Percentiles rank a stretch among this genome's conserved stretches.
These are phyloP conservation scores for Thomomys bottae DNA, from an alignment of 2,113 vertebrate species.

Conservation along the genomic window DNA sequence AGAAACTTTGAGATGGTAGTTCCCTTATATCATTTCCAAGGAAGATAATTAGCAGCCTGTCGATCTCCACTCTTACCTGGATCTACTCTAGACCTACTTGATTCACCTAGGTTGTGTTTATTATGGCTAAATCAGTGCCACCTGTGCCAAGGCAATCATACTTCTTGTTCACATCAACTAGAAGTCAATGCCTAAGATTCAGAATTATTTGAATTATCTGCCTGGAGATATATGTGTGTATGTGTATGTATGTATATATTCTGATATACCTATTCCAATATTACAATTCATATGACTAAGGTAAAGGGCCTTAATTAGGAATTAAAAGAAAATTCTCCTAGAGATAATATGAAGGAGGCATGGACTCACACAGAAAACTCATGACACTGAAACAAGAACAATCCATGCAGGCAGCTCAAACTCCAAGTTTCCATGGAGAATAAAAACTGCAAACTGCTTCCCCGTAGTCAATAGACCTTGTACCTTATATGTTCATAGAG, in stretches of 20 bases:
- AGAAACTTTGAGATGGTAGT: not conserved
- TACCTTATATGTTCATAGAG: not conserved
- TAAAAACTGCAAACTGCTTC: not conserved
- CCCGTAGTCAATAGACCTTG: not conserved
- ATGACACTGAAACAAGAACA: not conserved
- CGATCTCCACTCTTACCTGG: not conserved
- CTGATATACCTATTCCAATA: not conserved
- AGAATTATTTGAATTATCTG: not conserved
- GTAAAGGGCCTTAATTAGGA: not conserved
- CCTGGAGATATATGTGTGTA: no score
- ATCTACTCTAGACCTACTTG: not conserved
- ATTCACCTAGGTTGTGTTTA: not conserved
- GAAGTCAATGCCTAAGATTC: not conserved
- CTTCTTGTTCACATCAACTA: not conserved
- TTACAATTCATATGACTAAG: not conserved
- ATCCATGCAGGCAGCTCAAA: not conserved
- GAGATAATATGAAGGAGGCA: not conserved
- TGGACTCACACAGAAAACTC: not conserved
- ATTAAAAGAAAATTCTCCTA: not conserved
- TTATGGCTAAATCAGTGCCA: not conserved
- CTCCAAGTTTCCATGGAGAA: not conserved
- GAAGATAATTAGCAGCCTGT: not conserved
- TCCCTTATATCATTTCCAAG: not conserved
- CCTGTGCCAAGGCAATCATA: not conserved
- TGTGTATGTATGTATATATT: no score